phyloP scores from a whole-genome alignment of 2,797 vertebrate species.

The Chloroceryle amazona region DNA sequence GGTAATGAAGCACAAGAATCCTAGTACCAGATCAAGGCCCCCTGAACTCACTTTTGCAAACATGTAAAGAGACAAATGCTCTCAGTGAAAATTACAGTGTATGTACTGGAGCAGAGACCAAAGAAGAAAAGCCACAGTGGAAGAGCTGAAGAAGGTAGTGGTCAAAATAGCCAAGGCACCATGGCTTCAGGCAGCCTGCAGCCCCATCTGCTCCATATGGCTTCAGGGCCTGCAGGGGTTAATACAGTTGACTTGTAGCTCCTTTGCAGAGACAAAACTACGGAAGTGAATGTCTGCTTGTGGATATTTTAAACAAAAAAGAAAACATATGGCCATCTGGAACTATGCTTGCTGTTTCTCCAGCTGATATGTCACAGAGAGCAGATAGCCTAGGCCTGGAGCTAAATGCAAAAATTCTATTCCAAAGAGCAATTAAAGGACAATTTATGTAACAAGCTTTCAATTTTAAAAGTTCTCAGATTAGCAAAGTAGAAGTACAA shows the following conservation, averaged over 20 bases:
- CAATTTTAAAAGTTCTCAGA: not conserved
- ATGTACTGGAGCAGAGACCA: not conserved
- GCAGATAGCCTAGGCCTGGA: not conserved
- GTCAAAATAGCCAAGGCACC: rapidly evolving
- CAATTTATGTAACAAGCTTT: not conserved
- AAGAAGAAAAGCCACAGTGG: not conserved
- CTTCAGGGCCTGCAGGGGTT: not conserved
- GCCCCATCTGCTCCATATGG: not conserved
- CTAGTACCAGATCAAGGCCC: not conserved
- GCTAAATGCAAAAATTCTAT: not conserved
- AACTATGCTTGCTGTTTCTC: conserved; percentile 25
- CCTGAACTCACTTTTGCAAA: not conserved
- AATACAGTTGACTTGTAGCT: not conserved
- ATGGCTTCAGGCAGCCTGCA: not conserved
- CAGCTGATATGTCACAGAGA: not conserved
- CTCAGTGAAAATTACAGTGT: not conserved
- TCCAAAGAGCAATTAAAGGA: not conserved
- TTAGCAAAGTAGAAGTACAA: not conserved
- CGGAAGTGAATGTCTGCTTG: conserved; percentile 47
- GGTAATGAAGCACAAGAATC: not conserved
- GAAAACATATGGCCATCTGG: conserved; percentile 58
- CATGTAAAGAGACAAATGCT: not conserved
- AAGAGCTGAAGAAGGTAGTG: not conserved
- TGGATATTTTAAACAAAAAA: conserved; percentile 59
- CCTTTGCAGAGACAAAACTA: conserved; percentile 31